phyloP scores from a whole-genome alignment of 2,113 vertebrate genomes.

The Reinhardtius hippoglossoides region DNA sequence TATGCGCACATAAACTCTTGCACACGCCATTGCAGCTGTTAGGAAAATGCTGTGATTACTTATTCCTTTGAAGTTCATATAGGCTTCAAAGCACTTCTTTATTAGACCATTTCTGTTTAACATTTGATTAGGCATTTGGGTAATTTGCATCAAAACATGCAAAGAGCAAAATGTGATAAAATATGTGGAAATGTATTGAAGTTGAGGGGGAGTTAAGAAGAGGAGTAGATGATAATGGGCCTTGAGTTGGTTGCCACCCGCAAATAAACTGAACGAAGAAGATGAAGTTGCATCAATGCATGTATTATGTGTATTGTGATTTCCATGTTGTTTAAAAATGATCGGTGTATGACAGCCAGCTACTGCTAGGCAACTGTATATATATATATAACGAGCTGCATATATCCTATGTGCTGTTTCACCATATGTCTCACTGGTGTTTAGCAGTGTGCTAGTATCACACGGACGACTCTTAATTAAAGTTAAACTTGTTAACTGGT shows the following conservation, averaged over 20 bases:
- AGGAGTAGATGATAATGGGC: too few species aligned
- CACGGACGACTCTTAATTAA: conserved; percentile 14
- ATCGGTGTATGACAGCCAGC: background rate
- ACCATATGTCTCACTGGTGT: background rate
- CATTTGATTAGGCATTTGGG: conserved; percentile 44
- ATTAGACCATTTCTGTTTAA: conserved; percentile 63
- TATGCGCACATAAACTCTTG: conserved; percentile 11
- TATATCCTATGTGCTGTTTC: background rate
- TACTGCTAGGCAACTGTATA: background rate
- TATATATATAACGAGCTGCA: background rate
- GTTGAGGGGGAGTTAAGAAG: background rate
- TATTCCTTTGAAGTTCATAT: conserved; percentile 66
- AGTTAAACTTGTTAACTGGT: conserved; percentile 24
- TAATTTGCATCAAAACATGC: conserved; percentile 36
- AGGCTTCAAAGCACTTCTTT: conserved; percentile 66
- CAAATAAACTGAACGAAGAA: too few species aligned
- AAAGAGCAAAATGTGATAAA: conserved; percentile 34
- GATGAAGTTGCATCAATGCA: conserved; percentile 7
- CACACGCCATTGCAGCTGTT: conserved; percentile 7
- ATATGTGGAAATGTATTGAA: conserved; percentile 32
- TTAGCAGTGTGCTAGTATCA: background rate
- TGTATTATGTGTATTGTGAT: background rate
- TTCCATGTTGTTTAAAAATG: background rate
- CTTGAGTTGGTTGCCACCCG: too few species aligned
- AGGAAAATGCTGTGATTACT: conserved; percentile 48